Evolutionary conservation across 2,888 invertebrate genomes (phyloP), one percentile per base, ranked within the genome.

Genomic region (Erpobdella octoculata): DNA sequence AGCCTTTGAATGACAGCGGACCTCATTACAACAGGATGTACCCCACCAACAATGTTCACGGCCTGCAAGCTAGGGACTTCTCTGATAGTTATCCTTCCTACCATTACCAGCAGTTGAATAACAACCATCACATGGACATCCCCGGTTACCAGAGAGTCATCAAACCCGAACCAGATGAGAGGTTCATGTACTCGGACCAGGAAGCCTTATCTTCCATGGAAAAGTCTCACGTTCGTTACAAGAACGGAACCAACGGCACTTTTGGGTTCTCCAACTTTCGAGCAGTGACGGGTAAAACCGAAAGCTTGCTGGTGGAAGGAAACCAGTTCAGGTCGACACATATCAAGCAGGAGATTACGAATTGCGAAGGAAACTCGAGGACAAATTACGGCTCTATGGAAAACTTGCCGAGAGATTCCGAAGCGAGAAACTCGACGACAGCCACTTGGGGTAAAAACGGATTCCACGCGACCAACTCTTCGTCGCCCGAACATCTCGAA

Each of bases 401-500:
- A n/a, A 53, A 53, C 53, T n/a, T 53, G 53, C 28, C 53, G 21
- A 53, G 53, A 28, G 53, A 53, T 25, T 6, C 53, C 21, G 21
- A 28, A 8, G 1, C 15, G 18, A 6, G 18, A 28, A 53, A 28
- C 15, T n/a, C 18, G 21, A 8, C 53, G 53, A n/a, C n/a, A n/a
- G n/a, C n/a, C n/a, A 3, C 53, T 21, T 53, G 53, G 53, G 53
- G 28, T 28, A 53, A 53, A n/a, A 53, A 53, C 53, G 53, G 53
- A 53, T 53, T 53, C 53, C 53, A 53, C 1, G 21, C 28, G 15
- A 53, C 53, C 5, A 53, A 53, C 28, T 53, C 53, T 53, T 53
- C 53, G 15, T 53, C 53, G 21, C 28, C 53, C 21, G 48, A 28
- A 68, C 53, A 48, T 41, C 68, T 68, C 21, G 48, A 68, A 25